A percentile compares a stretch with the other conserved stretches of the same genome.
Evolutionary conservation across 2,888 invertebrate genomes (phyloP).

Genomic region (Anarsia innoxiella): DNA sequence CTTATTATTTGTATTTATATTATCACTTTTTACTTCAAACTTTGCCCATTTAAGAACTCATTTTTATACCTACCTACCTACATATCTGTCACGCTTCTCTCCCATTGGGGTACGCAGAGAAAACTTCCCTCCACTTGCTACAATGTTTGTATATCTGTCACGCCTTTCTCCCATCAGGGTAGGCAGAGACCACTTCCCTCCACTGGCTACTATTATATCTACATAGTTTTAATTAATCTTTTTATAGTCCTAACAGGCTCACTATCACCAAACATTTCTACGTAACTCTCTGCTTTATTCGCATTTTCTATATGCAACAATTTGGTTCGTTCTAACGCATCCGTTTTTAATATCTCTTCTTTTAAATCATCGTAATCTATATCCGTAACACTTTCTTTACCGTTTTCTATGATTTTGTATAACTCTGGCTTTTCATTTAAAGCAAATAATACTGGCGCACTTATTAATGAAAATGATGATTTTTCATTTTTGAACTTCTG

Average conservation of each 20-base stretch:
- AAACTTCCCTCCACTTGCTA: too few species aligned
- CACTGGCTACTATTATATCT: too few species aligned
- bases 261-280: conserved; percentile 51
- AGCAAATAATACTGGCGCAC: conserved; percentile 89
- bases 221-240: conserved; percentile 50
- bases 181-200: too few species aligned
- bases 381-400: conserved; percentile 72
- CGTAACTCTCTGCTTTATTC: conserved; percentile 42
- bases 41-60: too few species aligned
- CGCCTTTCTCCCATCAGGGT: too few species aligned
- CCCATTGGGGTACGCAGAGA: too few species aligned
- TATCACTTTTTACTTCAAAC: too few species aligned
- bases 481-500: conserved; percentile 70
- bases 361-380: conserved; percentile 75
- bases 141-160: too few species aligned
- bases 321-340: conserved; percentile 51
- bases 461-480: conserved; percentile 79
- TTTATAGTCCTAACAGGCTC: conserved; percentile 53
- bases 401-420: conserved; percentile 72
- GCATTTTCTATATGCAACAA: conserved; percentile 47
- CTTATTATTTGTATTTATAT: too few species aligned
- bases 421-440: conserved; percentile 82
- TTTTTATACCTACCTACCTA: too few species aligned
- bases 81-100: too few species aligned
- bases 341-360: conserved; percentile 48